Evolutionary conservation across 1,140 invertebrate species (phyloP).

Genomic region (Tetranychus cinnabarinus): DNA sequence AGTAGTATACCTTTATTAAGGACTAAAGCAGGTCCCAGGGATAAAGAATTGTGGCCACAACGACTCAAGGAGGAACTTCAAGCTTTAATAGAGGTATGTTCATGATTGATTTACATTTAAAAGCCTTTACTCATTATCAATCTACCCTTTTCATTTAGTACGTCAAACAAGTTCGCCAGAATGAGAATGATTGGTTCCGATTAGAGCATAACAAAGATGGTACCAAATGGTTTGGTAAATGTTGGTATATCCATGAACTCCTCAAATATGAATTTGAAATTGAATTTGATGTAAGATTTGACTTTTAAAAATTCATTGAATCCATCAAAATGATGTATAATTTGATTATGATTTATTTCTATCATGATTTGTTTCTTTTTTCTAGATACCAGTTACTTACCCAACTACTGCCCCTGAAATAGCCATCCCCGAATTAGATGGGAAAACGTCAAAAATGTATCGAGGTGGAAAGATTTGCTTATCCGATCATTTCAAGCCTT

Average conservation of each 20-base stretch:
- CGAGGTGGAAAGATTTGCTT: slow-evolving; percentile 90
- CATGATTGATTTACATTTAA: background rate
- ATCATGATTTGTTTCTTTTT: slow-evolving; percentile 7
- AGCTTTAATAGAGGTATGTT: slow-evolving; percentile 65
- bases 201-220: slow-evolving; percentile 94
- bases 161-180: slow-evolving; percentile 17
- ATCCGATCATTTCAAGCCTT: slow-evolving; percentile 94
- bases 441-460: slow-evolving; percentile 99
- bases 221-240: slow-evolving; percentile 96
- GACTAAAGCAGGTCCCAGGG: slow-evolving; percentile 86
- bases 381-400: slow-evolving; percentile 88
- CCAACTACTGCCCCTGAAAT: slow-evolving; percentile 94
- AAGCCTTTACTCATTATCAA: too few species aligned
- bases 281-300: slow-evolving; percentile 82
- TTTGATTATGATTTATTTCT: background rate
- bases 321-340: background rate
- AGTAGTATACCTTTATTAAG: slow-evolving; percentile 78
- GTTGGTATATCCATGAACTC: slow-evolving; percentile 89
- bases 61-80: slow-evolving; percentile 93
- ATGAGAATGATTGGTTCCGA: slow-evolving; percentile 82
- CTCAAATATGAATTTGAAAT: slow-evolving; percentile 94
- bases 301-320: too few species aligned
- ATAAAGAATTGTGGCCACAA: slow-evolving; percentile 82
- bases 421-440: slow-evolving; percentile 84
- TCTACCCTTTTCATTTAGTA: slow-evolving; percentile 7